These are phyloP conservation scores for Megastigmus dorsalis DNA, from an alignment of 2,888 invertebrate species.

Conservation along the genomic window DNA sequence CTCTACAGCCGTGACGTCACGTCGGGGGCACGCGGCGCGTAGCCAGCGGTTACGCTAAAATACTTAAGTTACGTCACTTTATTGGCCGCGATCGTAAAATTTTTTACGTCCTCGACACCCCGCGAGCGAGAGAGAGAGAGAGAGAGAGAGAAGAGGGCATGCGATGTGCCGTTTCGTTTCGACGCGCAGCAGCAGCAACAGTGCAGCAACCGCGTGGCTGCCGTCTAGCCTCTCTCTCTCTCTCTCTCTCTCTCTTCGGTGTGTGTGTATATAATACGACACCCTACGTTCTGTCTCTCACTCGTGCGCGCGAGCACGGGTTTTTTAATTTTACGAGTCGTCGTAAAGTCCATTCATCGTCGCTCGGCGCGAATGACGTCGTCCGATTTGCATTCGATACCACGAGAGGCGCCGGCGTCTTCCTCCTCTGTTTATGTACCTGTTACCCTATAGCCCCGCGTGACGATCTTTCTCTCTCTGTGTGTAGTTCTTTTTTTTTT, in stretches of 20 bases:
- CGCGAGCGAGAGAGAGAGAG: constrained; percentile 58
- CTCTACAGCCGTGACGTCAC: constrained; percentile 70
- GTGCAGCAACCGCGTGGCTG: background rate
- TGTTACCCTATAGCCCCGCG: constrained; percentile 47
- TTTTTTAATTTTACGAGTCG: constrained; percentile 56
- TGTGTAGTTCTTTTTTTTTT: too few species aligned
- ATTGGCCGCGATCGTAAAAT: constrained; percentile 73
- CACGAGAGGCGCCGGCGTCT: constrained; percentile 41
- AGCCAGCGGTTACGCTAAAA: constrained; percentile 62
- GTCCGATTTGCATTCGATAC: constrained; percentile 49
- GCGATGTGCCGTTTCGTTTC: constrained; percentile 39
- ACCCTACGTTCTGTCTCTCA: background rate
- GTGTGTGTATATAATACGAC: too few species aligned
- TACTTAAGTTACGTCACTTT: constrained; percentile 73
- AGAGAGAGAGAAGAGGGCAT: too few species aligned
- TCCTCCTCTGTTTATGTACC: constrained; percentile 45
- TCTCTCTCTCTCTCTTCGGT: constrained; percentile 2
- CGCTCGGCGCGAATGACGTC: constrained; percentile 42
- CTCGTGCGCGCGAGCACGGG: constrained; percentile 5
- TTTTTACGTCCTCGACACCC: constrained; percentile 70
- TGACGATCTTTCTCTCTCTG: too few species aligned
- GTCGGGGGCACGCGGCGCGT: too few species aligned
- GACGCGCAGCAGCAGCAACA: background rate
- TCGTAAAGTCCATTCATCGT: constrained; percentile 55
- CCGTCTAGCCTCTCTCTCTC: background rate